Conservation (phyloP, 2,888 invertebrate genomes). For the Caenorhabditis afra region DNA sequence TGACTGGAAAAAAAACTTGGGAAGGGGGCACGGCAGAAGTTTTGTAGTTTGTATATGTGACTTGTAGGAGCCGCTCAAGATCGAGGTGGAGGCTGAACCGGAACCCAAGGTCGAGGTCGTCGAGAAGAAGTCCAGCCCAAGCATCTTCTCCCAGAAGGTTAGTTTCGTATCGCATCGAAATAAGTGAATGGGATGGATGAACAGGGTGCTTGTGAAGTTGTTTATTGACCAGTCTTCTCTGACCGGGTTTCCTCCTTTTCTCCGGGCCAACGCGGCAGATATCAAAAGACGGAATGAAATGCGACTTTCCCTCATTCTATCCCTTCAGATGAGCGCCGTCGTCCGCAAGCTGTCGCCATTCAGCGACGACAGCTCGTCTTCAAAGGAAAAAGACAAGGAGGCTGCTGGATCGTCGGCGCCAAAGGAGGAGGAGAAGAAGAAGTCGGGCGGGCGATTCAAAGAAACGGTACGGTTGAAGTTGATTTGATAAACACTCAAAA, state of each 20-base stretch:
- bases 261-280: too few relatives aligned
- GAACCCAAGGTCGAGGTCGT: constrained; percentile 25
- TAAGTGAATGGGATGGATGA: background rate
- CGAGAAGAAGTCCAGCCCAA: constrained; percentile 51
- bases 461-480: constrained; percentile 36
- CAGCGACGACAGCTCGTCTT: constrained; percentile 53
- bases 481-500: constrained; percentile 24
- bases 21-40: background rate
- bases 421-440: constrained; percentile 40
- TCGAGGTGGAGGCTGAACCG: constrained; percentile 41
- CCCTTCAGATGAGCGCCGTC: constrained; percentile 59
- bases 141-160: constrained; percentile 60
- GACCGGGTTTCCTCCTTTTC: constrained; percentile 22
- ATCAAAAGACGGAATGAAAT: background rate
- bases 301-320: constrained; percentile 14
- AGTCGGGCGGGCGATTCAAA: constrained; percentile 44
- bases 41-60: background rate
- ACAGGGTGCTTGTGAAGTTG: constrained; percentile 48
- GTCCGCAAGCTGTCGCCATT: constrained; percentile 64
- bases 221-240: constrained; percentile 45
- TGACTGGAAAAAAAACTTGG: constrained; percentile 6
- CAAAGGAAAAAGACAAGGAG: constrained; percentile 35
- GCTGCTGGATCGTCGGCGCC: background rate
- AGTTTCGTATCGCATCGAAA: constrained; percentile 8
- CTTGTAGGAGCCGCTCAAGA: constrained; percentile 53